Base-by-base conservation (phyloP, 2,888 invertebrate species). In the Tholera decimalis region DNA sequence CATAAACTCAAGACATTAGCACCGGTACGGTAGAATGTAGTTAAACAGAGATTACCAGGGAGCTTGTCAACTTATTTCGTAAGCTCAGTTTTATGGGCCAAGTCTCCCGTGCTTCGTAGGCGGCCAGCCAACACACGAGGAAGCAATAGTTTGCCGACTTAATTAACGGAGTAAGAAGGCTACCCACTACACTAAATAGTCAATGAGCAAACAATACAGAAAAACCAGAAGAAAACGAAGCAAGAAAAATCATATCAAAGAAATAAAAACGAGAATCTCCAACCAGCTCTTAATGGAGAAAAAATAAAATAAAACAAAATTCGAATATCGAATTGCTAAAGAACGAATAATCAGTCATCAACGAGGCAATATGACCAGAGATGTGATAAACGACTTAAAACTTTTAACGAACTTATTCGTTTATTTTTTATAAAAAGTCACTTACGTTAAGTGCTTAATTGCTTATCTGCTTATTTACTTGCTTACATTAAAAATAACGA, bases 91-190 rank as follows among this genome's bases (percentile, higher is more conserved):
- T n/a, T 80, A 74, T 77, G 74, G 60, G 53, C 63, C 70, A 50
- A 76, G 66, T 51, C 54, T 69, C 49, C 56, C 49, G 55, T 44
- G 59, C 33, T 7, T 53, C 35, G 80, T 79, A 64, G 81, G 76
- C 69, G 75, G 75, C 30, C 68, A 28, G 50, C 75, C 74, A 54
- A 74, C 59, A 74, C 63, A 70, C 41, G 46, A 75, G 74, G 77
- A 77, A 78, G 71, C 65, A 39, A 62, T 43, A 70, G 70, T 68
- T 39, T 73, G 71, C 67, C 8, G 63, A 70, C 67, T 80, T 78
- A 67, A 83, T 83, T 82, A 83, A 74, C 76, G 28, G 57, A 72
- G 55, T 69, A 50, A 56, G 47, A 68, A 26, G 43, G 57, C 70
- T 55, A 57, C 74, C 74, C 75, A 74, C 73, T n/a, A 39, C 44